Base-by-base conservation (phyloP, 2,113 vertebrate species). In the Numenius arquata region DNA sequence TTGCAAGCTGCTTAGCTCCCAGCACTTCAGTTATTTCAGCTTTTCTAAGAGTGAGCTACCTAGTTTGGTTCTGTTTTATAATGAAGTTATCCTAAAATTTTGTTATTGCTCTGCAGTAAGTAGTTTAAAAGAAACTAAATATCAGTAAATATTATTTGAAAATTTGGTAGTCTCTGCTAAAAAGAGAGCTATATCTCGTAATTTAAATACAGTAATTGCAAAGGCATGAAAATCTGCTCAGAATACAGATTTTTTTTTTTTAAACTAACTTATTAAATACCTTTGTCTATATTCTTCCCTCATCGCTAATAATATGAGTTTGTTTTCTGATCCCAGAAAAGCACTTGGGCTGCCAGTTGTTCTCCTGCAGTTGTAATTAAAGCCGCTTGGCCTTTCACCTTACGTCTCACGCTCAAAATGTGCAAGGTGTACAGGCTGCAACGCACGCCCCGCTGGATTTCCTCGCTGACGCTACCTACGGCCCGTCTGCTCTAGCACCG, bases 321-420 rank as follows among this genome's bases (percentile, higher is more conserved):
- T 25, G 16, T 77, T 90, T 88, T 84, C 70, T 50, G 43, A 30
- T 12, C 14, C 22, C 59, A 21, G 85, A 27, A 43, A 95, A 68
- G 65, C 72, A 22, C 30, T 25, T 26, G 0, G 72, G 79, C 59
- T 86, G 65, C 85, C 79, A 26, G 1, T 5, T 40, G 87, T 41
- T 62, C 59, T 77, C 68, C 83, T 65, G 84, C 85, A 4, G 15
- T n/a, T 17, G 83, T 14, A 70, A 56, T 67, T 67, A 15, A 94
- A 91, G 85, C 53, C 61, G 2, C 52, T 65, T 14, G 88, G 72
- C 79, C 96, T 94, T 87, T 85, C 92, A 22, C 93, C 93, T 80
- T 32, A 43, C 26, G 2, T 40, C 86, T 72, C 48, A 11, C 4
- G 58, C 80, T 48, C 81, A 43, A 34, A 21, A 11, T 2, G 56